Evolutionary conservation across 2,888 invertebrate species (phyloP).

Genomic region (Hecatera dysodea): DNA sequence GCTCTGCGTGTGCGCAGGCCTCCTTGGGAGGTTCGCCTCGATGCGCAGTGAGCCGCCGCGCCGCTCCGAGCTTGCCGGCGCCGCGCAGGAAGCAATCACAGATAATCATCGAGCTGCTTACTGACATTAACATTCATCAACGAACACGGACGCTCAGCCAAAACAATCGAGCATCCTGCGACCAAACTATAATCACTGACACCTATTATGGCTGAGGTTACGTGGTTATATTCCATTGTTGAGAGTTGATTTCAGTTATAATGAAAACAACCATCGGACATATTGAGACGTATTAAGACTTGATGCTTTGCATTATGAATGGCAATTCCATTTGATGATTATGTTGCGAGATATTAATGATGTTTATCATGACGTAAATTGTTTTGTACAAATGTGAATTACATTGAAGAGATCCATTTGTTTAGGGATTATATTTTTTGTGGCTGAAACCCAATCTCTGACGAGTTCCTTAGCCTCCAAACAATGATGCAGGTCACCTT

Average conservation of each 20-base stretch:
- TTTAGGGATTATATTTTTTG: slow-evolving; percentile 52
- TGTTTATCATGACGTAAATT: slow-evolving; percentile 39
- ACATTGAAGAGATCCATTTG: slow-evolving; percentile 27
- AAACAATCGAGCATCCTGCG: slow-evolving; percentile 67
- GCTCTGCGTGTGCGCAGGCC: slow-evolving; percentile 57
- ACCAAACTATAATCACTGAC: slow-evolving; percentile 49
- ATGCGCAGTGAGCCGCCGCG: slow-evolving; percentile 61
- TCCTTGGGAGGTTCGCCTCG: slow-evolving; percentile 63
- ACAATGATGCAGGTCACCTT: slow-evolving; percentile 46
- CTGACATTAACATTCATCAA: slow-evolving; percentile 71
- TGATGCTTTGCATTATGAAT: slow-evolving; percentile 18
- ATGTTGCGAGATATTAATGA: slow-evolving; percentile 26
- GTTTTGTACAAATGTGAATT: slow-evolving; percentile 21
- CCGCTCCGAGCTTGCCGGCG: slow-evolving; percentile 31
- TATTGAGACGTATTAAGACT: slow-evolving; percentile 27
- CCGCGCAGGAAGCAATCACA: slow-evolving; percentile 76
- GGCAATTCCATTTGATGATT: slow-evolving; percentile 27
- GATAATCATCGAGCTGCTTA: slow-evolving; percentile 74
- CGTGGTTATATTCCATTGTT: slow-evolving; percentile 29
- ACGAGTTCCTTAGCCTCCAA: slow-evolving; percentile 16
- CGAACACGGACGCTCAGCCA: slow-evolving; percentile 61
- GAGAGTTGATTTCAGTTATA: slow-evolving; percentile 30
- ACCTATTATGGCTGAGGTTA: slow-evolving; percentile 50
- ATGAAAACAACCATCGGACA: slow-evolving; percentile 6
- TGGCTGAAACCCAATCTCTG: slow-evolving; percentile 18